Base-by-base conservation (phyloP, 2,888 invertebrate genomes). In the Plebejus argus region DNA sequence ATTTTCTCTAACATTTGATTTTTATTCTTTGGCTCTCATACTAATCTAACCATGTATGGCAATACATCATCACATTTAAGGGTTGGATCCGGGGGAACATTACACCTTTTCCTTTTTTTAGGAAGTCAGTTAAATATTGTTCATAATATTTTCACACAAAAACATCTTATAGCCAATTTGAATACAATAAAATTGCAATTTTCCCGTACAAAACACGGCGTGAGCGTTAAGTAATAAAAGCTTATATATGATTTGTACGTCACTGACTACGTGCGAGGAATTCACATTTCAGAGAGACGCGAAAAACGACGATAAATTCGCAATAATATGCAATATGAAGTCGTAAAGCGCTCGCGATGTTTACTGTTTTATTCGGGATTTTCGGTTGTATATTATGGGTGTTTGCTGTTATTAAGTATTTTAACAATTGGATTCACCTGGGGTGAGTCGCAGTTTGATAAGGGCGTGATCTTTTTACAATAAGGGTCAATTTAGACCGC, bases 211-310 rank as follows among this genome's bases (percentile, higher is more conserved):
- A 66, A 28, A 66, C 66, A 66, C 66, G 28, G 6, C 66, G 45
- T 28, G 23, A 74, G 49, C 74, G 74, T 23, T 49, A 74, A 74
- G 28, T 74, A 49, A 74, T 74, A 74, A 53, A 74, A 72, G 23
- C 23, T 28, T 18, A 74, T 53, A 74, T 49, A 74, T 74, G 74
- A 74, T 74, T 74, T 74, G 53, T 74, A 74, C 49, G 74, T 74
- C 49, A 74, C 74, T 23, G 45, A n/a, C 12, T 49, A 74, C 74
- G 74, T 74, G 74, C 20, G 74, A 49, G 53, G 45, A 49, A 74
- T 53, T 53, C 53, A 15, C 15, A 72, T 72, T 72, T 72, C 39
- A 74, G 18, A 74, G 23, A 15, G 74, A 53, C 74, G 28, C 18
- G 45, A 74, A 53, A 74, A 74, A 53, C 53, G 53, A 49, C 74